These are phyloP conservation scores for Phyllostomus discolor DNA, from an alignment of 2,113 vertebrate genomes.

Conservation along the genomic window DNA sequence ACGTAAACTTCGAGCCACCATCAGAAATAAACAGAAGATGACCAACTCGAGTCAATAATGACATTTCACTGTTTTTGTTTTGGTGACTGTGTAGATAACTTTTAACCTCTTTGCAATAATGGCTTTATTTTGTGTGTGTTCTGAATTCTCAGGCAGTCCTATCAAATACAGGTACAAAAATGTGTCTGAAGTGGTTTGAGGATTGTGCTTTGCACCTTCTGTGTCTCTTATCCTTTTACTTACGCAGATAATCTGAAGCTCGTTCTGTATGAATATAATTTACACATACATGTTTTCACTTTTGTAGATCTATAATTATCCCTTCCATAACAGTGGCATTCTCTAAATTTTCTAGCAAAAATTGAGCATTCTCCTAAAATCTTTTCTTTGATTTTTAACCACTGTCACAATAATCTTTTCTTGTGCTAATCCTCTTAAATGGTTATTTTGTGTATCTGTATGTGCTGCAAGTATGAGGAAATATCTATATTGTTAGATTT, in stretches of 20 bases:
- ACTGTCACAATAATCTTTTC: not conserved
- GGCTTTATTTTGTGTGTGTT: constrained; percentile 17
- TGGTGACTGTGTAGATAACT: constrained; percentile 13
- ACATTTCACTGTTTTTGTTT: constrained; percentile 28
- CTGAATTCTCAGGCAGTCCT: constrained; percentile 33
- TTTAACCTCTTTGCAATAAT: not conserved
- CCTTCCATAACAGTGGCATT: not conserved
- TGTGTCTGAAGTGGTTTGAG: not conserved
- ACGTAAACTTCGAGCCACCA: constrained; percentile 72
- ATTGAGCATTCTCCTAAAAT: constrained; percentile 27
- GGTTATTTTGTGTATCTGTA: constrained; percentile 15
- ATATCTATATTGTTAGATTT: constrained; percentile 31
- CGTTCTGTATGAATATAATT: not conserved
- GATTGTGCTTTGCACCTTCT: constrained; percentile 25
- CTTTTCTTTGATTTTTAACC: constrained; percentile 16
- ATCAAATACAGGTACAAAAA: constrained; percentile 26
- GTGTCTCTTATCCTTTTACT: not conserved
- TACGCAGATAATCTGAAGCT: constrained; percentile 13
- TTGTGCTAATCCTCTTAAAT: constrained; percentile 30
- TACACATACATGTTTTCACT: not conserved
- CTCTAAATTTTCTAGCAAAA: not conserved
- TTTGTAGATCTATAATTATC: not conserved
- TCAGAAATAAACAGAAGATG: constrained; percentile 74
- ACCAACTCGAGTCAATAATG: constrained; percentile 52
- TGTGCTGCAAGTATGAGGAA: constrained; percentile 16